Evolutionary conservation across 2,113 vertebrate genomes (phyloP).

Genomic region (Megaptera novaeangliae): DNA sequence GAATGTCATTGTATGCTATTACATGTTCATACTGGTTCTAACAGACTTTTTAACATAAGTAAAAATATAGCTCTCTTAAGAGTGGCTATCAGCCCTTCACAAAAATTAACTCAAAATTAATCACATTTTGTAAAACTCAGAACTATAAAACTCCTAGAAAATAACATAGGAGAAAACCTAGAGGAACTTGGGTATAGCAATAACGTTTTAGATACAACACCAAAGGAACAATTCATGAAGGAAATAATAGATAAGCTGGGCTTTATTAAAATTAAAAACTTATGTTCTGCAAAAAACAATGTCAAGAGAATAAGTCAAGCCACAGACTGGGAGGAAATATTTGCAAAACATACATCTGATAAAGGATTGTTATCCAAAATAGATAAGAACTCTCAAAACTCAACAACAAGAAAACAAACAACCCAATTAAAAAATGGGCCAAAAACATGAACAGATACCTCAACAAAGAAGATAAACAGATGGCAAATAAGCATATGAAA

Average conservation of each 20-base stretch:
- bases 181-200: background rate
- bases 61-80: background rate
- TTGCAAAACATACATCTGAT: background rate
- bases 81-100: background rate
- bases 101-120: background rate
- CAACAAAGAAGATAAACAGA: background rate
- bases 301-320: background rate
- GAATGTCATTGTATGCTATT: background rate
- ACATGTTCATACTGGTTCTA: background rate
- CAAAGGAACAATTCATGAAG: background rate
- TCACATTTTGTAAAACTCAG: background rate
- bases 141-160: background rate
- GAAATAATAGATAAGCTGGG: background rate
- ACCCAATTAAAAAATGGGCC: background rate
- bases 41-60: background rate
- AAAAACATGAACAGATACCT: background rate
- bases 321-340: background rate
- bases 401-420: background rate
- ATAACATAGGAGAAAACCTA: background rate
- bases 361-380: background rate
- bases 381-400: background rate
- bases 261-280: background rate
- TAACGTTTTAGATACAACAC: background rate
- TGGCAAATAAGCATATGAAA: background rate
- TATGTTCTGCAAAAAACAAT: background rate